Evolutionary conservation across 2,797 vertebrate genomes (phyloP).

Genomic region (Atherinosoma microstoma): DNA sequence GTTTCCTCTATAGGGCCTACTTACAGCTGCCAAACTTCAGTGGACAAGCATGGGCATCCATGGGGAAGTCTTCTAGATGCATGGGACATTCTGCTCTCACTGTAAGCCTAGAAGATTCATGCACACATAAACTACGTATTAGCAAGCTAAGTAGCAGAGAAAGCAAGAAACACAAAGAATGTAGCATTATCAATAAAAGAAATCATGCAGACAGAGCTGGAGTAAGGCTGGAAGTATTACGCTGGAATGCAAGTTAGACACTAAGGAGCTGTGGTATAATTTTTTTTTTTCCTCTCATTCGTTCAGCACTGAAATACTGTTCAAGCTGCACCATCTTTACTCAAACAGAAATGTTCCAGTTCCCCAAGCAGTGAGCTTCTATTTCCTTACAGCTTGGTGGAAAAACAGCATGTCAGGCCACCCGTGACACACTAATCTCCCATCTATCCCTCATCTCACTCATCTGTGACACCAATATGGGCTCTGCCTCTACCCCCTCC

Average conservation of each 20-base stretch:
- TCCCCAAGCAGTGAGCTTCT: constrained; percentile 56
- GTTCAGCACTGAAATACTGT: constrained; percentile 17
- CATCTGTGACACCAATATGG: constrained; percentile 78
- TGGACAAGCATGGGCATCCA: constrained; percentile 98
- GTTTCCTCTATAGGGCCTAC: constrained; percentile 65
- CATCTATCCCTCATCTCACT: constrained; percentile 79
- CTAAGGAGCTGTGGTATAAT: constrained; percentile 8
- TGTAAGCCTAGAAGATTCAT: constrained; percentile 87
- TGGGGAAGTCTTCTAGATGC: constrained; percentile 99
- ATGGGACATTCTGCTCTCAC: constrained; percentile 98
- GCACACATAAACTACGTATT: constrained; percentile 24
- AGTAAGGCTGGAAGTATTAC: constrained; percentile 4
- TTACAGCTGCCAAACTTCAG: constrained; percentile 99
- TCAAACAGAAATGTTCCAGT: constrained; percentile 56
- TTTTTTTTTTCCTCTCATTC: neutral
- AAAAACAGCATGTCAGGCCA: constrained; percentile 74
- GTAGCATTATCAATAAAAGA: neutral
- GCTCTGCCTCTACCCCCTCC: constrained; percentile 50
- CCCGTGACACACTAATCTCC: constrained; percentile 78
- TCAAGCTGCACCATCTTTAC: constrained; percentile 32
- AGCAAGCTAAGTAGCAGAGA: neutral
- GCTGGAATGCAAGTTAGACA: constrained; percentile 10
- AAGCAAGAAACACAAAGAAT: constrained; percentile 8
- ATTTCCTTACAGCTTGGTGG: constrained; percentile 74
- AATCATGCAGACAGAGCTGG: neutral